Evolutionary conservation across 2,797 vertebrate species (phyloP).

Genomic region (Nannoperca obscura): DNA sequence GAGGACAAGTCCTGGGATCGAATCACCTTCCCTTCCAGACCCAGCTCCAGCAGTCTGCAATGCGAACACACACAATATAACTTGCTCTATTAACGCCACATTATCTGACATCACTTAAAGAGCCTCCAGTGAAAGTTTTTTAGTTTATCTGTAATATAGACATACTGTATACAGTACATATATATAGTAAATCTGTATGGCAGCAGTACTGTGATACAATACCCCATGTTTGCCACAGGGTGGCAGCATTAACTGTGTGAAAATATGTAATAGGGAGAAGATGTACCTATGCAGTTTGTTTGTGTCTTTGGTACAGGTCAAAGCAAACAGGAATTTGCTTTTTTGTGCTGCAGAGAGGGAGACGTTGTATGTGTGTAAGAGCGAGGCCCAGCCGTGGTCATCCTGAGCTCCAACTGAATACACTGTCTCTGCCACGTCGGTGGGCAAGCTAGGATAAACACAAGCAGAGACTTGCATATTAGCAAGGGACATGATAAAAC

Average conservation of each 20-base stretch:
- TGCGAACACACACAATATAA: conserved; percentile 35
- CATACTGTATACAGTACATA: neutral
- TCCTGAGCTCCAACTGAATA: conserved; percentile 84
- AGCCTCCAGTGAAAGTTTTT: neutral
- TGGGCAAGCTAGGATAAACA: conserved; percentile 79
- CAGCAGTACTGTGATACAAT: neutral
- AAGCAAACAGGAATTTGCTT: conserved; percentile 81
- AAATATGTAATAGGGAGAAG: neutral
- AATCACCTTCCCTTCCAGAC: conserved; percentile 85
- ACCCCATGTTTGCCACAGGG: conserved; percentile 44
- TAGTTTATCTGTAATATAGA: neutral
- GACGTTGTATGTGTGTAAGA: conserved; percentile 78
- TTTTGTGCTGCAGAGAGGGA: conserved; percentile 84
- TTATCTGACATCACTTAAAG: neutral
- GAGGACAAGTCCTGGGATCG: conserved; percentile 82
- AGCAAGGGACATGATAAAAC: conserved; percentile 16
- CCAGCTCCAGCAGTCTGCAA: conserved; percentile 82
- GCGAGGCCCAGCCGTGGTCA: conserved; percentile 81
- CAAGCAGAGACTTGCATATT: conserved; percentile 32
- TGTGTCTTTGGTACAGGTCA: conserved; percentile 80
- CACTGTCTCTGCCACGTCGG: conserved; percentile 83
- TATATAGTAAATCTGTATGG: neutral
- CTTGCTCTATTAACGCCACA: neutral
- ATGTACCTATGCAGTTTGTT: conserved; percentile 82
- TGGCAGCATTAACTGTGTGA: conserved; percentile 45